Percentiles rank a stretch among this genome's conserved stretches.
These are phyloP conservation scores for Pica pica DNA, from an alignment of 2,113 vertebrate species.

Conservation along the genomic window DNA sequence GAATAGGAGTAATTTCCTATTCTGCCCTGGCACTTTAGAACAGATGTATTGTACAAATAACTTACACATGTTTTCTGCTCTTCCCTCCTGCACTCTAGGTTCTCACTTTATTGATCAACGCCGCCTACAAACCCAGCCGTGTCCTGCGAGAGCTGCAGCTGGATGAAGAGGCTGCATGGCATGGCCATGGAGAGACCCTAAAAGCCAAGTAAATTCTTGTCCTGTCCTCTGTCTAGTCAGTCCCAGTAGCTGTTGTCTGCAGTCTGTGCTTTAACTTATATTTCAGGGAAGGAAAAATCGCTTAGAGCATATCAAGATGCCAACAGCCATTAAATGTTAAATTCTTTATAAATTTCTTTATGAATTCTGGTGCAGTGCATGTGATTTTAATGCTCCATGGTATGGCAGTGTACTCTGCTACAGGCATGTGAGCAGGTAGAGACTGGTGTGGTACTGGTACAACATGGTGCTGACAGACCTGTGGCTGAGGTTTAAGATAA, in stretches of 20 bases:
- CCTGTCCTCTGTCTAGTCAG: neutral
- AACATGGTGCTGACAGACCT: neutral
- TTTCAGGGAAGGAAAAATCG: neutral
- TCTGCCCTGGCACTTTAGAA: neutral
- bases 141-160: slow-evolving; percentile 94
- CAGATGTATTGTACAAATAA: neutral
- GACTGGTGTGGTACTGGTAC: neutral
- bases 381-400: neutral
- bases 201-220: slow-evolving; percentile 92
- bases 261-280: neutral
- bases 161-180: slow-evolving; percentile 92
- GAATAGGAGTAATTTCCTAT: slow-evolving; percentile 35
- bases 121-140: slow-evolving; percentile 96
- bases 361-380: neutral
- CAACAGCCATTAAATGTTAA: neutral
- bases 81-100: slow-evolving; percentile 70
- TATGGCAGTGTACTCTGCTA: neutral
- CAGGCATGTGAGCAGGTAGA: neutral
- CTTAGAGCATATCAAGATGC: neutral
- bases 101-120: slow-evolving; percentile 92
- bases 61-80: neutral
- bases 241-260: neutral
- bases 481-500: neutral
- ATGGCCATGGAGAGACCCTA: slow-evolving; percentile 91
- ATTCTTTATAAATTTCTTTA: neutral